Base-by-base conservation (phyloP, 1,140 invertebrate species). In the Aphelenchoides besseyi region DNA sequence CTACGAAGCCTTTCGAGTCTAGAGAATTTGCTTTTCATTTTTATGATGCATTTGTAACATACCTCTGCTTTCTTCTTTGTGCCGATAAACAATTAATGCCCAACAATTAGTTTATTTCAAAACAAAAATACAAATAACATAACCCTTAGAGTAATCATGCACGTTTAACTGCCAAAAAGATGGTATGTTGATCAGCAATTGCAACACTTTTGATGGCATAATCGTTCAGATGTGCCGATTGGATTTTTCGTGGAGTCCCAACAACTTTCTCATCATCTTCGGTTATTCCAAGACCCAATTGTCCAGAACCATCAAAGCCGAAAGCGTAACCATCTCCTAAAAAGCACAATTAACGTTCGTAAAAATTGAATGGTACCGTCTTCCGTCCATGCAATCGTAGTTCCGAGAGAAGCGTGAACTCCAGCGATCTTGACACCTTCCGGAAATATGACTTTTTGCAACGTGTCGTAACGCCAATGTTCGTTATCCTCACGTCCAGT, bases 191-290 rank as follows among this genome's bases (percentile, higher is more conserved):
- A 48, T 84, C 81, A 28, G 81, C 75, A n/a, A 83, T 54, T 1
- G 77, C 75, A 26, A 75, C 81, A 2, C 48, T 61, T 18, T 82
- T 28, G 29, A 83, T 79, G 5, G 72, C 64, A 70, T 71, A 79
- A 8, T 71, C 78, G 16, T 82, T 74, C n/a, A 83, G 68, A 71
- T 83, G 81, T 2, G 75, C 75, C 3, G 81, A 83, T 16, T 28
- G 59, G 55, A 83, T 79, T 61, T 74, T 54, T 33, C 64, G 59
- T 8, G 81, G 82, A 23, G 57, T 69, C 0, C 71, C n/a, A 12
- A 84, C 82, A 5, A 82, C 69, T 29, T 79, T 74, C n/a, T 77
- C 76, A 28, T 82, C 80, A 16, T 82, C 82, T 32, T 83, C 81
- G 32, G 71, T 76, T 41, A 82, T 69, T 16, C 82, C 82, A 2